Base-by-base conservation (phyloP, 2,113 vertebrate species). In the Ifrita kowaldi region DNA sequence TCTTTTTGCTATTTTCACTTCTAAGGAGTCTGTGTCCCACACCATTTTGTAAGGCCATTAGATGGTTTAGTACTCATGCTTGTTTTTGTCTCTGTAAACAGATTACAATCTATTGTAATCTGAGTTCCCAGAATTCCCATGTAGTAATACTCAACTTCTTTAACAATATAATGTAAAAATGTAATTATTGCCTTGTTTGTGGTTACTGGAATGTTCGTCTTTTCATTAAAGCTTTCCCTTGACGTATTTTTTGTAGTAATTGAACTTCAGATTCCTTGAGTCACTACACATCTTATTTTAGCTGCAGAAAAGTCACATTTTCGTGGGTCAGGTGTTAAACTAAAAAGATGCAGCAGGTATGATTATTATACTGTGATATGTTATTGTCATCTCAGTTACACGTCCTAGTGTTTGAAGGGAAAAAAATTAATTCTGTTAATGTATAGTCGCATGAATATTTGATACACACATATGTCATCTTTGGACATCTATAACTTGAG, bases 221-320 rank as follows among this genome's bases (percentile, higher is more conserved):
- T 92, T 92, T 96, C 90, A 94, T 68, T 65, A 59, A 71, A 47
- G 14, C 16, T 92, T 73, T 93, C 42, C 21, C 26, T 87, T 93
- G 68, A 75, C 47, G 41, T 88, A 68, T 89, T 74, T 86, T 96
- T 81, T 87, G 41, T 76, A 60, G 42, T 73, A 87, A 50, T 57
- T 93, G 63, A 74, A 88, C 60, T 57, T 90, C 16, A 44, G 55
- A 81, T 79, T 90, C 77, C 60, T 64, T 78, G 55, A 88, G n/a
- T 81, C 32, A 92, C 76, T 62, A 78, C 80, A 44, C 68, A 65
- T 84, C 56, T 91, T 86, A 82, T 83, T 96, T 96, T 88, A 90
- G 35, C 73, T 76, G 41, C 37, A 64, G 69, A 91, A 80, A 94
- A 94, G 77, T 86, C 65, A 80, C 17, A 13, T 81, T 77, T 96